Conservation (phyloP, 2,797 vertebrate genomes). For the Moxostoma hubbsi region DNA sequence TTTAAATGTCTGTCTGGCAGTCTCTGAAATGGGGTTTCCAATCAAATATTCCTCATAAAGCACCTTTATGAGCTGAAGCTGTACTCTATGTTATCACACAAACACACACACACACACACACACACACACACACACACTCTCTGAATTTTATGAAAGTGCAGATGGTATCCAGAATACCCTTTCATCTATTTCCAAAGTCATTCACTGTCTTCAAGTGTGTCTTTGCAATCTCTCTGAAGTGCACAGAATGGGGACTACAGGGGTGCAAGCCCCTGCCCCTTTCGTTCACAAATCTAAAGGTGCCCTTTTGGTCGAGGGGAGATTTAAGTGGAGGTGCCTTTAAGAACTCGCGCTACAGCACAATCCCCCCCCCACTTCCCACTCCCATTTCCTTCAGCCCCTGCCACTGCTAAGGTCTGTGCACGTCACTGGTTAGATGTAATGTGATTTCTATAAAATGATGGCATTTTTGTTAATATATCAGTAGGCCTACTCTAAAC, state of each 20-base stretch:
- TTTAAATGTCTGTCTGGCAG: background rate
- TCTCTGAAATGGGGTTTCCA: conserved; percentile 15
- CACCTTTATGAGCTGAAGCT: background rate
- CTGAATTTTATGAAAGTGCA: conserved; percentile 18
- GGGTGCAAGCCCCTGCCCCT: background rate
- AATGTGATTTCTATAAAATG: too few relatives aligned
- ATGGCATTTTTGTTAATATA: too few relatives aligned
- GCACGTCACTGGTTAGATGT: too few relatives aligned
- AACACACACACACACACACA: background rate
- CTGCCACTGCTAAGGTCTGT: too few relatives aligned
- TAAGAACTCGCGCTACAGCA: too few relatives aligned
- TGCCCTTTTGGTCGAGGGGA: too few relatives aligned
- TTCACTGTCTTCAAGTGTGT: background rate
- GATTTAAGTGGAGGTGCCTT: too few relatives aligned
- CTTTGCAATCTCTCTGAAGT: conserved; percentile 21
- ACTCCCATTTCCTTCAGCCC: too few relatives aligned
- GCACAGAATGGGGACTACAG: too few relatives aligned
- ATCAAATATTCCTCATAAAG: conserved; percentile 16
- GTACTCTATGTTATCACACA: background rate
- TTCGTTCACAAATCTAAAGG: too few relatives aligned
- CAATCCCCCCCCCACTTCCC: too few relatives aligned
- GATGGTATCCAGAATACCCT: conserved; percentile 25
- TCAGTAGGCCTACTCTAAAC: too few relatives aligned
- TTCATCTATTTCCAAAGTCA: conserved; percentile 11
- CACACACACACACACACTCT: background rate